Conservation (phyloP, 2,888 invertebrate species). For the Petrolisthes manimaculis region DNA sequence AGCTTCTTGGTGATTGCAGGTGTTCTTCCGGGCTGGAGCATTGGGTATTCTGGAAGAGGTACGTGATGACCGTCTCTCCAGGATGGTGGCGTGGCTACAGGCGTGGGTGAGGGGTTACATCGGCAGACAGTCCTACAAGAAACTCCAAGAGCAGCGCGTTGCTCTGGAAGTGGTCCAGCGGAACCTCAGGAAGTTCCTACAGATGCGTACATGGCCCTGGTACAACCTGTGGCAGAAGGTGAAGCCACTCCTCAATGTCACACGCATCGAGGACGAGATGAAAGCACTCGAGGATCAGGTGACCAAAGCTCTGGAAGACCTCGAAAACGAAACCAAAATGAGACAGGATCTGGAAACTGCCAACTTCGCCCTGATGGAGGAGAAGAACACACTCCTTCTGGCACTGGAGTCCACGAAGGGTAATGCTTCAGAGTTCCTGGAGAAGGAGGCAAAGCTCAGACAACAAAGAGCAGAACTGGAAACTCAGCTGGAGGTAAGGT, state of each 20-base stretch:
- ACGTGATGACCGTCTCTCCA: conserved; percentile 98
- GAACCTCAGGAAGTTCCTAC: no score
- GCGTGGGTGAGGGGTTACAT: no score
- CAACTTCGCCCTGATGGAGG: conserved; percentile 91
- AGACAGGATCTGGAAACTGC: conserved; percentile 96
- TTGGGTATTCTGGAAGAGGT: conserved; percentile 99
- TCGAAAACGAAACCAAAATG: conserved; percentile 94
- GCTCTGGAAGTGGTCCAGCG: no score
- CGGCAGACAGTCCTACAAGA: no score
- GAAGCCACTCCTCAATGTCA: no score
- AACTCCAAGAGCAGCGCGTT: no score
- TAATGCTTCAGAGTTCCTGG: conserved; percentile 89
- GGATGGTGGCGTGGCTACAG: conserved; percentile 97
- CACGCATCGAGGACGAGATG: no score
- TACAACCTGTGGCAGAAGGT: no score
- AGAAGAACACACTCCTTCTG: conserved; percentile 91
- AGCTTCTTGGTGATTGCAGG: conserved; percentile 74
- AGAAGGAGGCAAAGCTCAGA: conserved; percentile 91
- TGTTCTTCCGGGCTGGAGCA: conserved; percentile 99
- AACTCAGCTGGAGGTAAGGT: conserved; percentile 79
- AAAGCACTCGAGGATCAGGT: conserved; percentile 91
- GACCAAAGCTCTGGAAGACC: conserved; percentile 91
- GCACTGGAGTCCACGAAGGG: conserved; percentile 95
- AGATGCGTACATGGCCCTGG: no score
- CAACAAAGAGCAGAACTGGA: conserved; percentile 98